Base-by-base conservation (phyloP, 2,888 invertebrate species). In the Tigriopus californicus region DNA sequence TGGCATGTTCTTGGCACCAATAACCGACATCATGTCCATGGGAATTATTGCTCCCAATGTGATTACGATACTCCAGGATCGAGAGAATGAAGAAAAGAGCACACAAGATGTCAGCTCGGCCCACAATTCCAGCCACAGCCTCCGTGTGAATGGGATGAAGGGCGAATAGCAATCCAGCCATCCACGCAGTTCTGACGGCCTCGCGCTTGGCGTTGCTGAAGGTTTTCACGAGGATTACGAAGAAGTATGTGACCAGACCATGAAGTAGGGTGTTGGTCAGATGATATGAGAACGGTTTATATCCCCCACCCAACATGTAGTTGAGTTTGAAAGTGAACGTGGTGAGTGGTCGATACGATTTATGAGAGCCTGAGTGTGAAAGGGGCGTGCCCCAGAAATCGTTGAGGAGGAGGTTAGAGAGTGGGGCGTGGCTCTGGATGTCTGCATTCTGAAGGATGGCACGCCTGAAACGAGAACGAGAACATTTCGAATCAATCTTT, bases 351-450 rank as follows among this genome's bases (percentile, higher is more conserved):
- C 97, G 79, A 75, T 92, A 97, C 60, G 94, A 94, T 68, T 95
- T 95, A 75, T 97, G 95, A 13, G 92, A 92, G 57, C 94, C 94
- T 64, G 82, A 80, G 74, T 91, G 89, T 65, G 80, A 80, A 67
- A 97, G 76, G 61, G 92, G 88, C 47, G 94, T 95, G 55, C 95
- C 97, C 97, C 97, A 97, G 75, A 94, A 97, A 76, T 97, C 95
- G 75, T 95, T 84, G 71, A 80, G 79, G 69, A 92, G 81, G 66
- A 92, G 77, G 65, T 82, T 80, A 66, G 78, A 78, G 78, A 90
- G 80, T 61, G 90, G 82, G 62, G 86, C 84, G 66, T 80, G 81
- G 62, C 87, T 82, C 67, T 84, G 79, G 67, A 97, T 80, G 74
- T 97, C 95, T 63, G 85, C 85, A 73, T 97, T 97, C 69, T 85